A percentile compares a stretch with the other conserved stretches of the same genome.
Evolutionary conservation across 2,797 vertebrate genomes (phyloP).

Genomic region (Fringilla coelebs): DNA sequence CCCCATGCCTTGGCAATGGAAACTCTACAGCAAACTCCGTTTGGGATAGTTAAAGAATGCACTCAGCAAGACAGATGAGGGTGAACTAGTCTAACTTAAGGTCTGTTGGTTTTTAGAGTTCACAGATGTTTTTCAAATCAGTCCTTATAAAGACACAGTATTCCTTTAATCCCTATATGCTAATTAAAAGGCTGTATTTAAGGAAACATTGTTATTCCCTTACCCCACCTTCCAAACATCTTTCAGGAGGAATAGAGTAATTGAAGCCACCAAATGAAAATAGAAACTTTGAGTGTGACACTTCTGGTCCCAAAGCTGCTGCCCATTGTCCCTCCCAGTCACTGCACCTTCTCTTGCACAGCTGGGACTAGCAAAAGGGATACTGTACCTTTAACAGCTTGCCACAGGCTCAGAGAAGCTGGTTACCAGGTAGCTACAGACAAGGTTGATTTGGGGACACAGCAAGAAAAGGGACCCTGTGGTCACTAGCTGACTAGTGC

Average conservation of each 20-base stretch:
- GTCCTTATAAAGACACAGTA: constrained; percentile 73
- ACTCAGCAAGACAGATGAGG: constrained; percentile 66
- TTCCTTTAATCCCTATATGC: constrained; percentile 58
- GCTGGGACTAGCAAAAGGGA: constrained; percentile 65
- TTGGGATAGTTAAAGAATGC: constrained; percentile 63
- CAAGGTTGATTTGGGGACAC: not conserved
- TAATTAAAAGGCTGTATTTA: not conserved
- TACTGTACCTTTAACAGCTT: constrained; percentile 71
- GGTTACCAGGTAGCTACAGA: constrained; percentile 29
- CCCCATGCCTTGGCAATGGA: constrained; percentile 75
- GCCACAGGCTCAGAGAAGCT: constrained; percentile 57
- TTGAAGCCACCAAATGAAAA: constrained; percentile 6
- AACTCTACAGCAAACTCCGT: constrained; percentile 56
- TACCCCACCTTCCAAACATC: constrained; percentile 1
- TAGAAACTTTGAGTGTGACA: not conserved
- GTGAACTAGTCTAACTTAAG: constrained; percentile 29
- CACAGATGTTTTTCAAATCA: constrained; percentile 39
- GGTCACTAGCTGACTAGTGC: constrained; percentile 46
- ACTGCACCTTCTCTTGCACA: not conserved
- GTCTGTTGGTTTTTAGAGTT: constrained; percentile 10
- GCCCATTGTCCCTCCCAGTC: not conserved
- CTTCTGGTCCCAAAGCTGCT: not conserved
- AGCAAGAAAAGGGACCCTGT: constrained; percentile 5
- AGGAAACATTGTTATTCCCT: not conserved
- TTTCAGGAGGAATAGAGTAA: not conserved